These are phyloP conservation scores for Heliconius hortense DNA, from an alignment of 2,888 invertebrate species.

Conservation along the genomic window DNA sequence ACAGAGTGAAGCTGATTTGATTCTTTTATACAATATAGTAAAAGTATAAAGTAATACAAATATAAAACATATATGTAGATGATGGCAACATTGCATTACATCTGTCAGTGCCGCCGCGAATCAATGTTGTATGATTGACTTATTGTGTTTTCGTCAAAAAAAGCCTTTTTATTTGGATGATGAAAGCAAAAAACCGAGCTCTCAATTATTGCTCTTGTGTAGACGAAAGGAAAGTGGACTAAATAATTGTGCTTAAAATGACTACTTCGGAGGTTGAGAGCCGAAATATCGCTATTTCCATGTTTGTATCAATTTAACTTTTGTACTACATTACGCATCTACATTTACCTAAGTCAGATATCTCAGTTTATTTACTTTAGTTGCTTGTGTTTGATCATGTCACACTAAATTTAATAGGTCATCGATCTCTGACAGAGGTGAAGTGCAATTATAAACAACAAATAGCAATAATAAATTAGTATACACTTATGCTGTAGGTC, in stretches of 20 bases:
- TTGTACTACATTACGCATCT: constrained; percentile 33
- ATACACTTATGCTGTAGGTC: not conserved
- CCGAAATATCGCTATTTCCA: constrained; percentile 75
- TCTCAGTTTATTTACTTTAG: constrained; percentile 33
- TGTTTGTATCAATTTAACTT: constrained; percentile 62
- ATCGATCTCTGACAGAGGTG: constrained; percentile 28
- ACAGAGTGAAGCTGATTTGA: not conserved
- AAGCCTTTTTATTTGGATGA: constrained; percentile 67
- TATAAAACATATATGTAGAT: not conserved
- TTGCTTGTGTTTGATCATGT: constrained; percentile 11
- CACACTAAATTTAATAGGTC: constrained; percentile 30
- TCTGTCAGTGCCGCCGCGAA: constrained; percentile 50
- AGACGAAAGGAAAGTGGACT: constrained; percentile 57
- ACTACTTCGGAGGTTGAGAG: constrained; percentile 76
- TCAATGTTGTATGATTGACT: constrained; percentile 51
- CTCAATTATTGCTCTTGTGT: constrained; percentile 61
- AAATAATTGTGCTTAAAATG: constrained; percentile 60
- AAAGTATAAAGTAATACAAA: not conserved
- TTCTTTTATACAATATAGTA: not conserved
- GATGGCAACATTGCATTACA: constrained; percentile 40
- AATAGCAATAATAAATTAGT: constrained; percentile 1
- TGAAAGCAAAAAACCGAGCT: constrained; percentile 71
- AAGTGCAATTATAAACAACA: constrained; percentile 11
- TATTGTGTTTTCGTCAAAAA: constrained; percentile 65
- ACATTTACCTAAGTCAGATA: constrained; percentile 19